Base-by-base conservation (phyloP, 2,888 invertebrate species). In the Notodonta ziczac region DNA sequence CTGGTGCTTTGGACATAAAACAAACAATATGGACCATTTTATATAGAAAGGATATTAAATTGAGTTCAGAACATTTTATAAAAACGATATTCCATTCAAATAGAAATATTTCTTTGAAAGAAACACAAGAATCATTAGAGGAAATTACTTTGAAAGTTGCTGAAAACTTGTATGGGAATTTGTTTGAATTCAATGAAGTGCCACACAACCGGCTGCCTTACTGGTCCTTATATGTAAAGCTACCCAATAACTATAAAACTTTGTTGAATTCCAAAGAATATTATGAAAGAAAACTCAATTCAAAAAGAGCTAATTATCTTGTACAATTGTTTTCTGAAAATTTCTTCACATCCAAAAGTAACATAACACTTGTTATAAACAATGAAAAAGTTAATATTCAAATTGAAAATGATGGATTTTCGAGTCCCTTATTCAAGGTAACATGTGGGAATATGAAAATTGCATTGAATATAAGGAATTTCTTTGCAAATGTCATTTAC, bases 21-120 rank as follows among this genome's bases (percentile, higher is more conserved):
- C 75, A 88, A 67, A 80, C 68, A 48, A 66, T 87, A n/a, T 91
- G 88, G 86, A 73, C 73, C 5, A 67, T 83, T 10, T 66, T 93
- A 4, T 88, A 88, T 59, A 76, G 68, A 44, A 87, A 87, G 65
- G 60, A 69, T 46, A 68, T 86, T 4, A 54, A 58, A 32, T 56
- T 93, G 35, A 77, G 77, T 56, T 80, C 88, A 0, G 89, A 91
- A 72, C 79, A 90, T 63, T 92, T 93, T 59, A 85, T 91, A 12
- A 85, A 78, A 70, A 73, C 68, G 51, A 72, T 68, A n/a, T 35
- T 63, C 9, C 66, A 69, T 60, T 57, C 58, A 39, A 70, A 73
- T 51, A 66, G 63, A 54, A 63, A 60, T 14, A 53, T 58, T 4
- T 67, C 55, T 59, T 66, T 84, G 4, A 87, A 84, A 63, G 70